Evolutionary conservation across 2,113 vertebrate genomes (phyloP).

Genomic region (Mastomys natalensis): DNA sequence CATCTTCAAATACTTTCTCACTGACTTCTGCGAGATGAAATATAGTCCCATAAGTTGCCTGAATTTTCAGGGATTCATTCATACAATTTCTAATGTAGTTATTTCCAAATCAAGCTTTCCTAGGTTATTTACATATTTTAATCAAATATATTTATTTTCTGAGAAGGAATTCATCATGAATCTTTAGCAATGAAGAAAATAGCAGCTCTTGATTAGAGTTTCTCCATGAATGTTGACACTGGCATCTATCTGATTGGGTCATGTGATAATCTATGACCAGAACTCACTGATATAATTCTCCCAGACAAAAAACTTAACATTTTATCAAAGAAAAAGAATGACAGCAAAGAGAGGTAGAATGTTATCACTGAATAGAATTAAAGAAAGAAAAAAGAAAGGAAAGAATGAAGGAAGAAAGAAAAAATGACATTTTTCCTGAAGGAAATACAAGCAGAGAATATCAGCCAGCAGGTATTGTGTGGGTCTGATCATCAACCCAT

Average conservation of each 20-base stretch:
- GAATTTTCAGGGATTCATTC: background rate
- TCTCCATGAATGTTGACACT: rapidly evolving
- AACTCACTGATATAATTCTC: background rate
- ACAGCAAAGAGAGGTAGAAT: no score
- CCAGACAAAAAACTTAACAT: background rate
- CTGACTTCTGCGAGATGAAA: background rate
- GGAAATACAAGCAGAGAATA: background rate
- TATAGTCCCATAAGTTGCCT: background rate
- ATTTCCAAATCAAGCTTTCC: background rate
- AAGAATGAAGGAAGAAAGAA: background rate
- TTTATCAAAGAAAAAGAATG: background rate
- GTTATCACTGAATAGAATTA: background rate
- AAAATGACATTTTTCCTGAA: background rate
- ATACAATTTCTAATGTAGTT: background rate
- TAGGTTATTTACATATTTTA: background rate
- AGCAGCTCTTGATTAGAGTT: background rate
- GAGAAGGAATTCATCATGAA: background rate
- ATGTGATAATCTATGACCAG: no score
- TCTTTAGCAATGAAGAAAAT: background rate
- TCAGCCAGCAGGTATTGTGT: background rate
- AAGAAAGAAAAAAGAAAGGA: background rate
- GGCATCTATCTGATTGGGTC: background rate
- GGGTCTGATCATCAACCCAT: background rate
- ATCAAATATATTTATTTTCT: background rate
- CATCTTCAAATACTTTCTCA: background rate